Evolutionary conservation across 2,113 vertebrate species (phyloP).

Genomic region (Hemibagrus wyckioides): DNA sequence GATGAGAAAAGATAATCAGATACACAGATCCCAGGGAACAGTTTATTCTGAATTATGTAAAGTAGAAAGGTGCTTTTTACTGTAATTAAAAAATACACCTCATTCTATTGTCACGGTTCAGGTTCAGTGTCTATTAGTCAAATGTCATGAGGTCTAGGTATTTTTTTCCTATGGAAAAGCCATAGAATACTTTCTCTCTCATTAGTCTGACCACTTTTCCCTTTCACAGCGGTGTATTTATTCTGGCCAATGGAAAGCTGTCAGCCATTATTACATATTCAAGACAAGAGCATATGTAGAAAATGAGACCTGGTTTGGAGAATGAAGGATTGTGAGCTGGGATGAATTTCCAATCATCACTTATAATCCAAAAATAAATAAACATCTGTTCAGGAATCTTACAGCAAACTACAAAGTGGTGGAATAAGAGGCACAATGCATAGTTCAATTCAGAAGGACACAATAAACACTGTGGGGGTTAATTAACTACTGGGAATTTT

Average conservation of each 20-base stretch:
- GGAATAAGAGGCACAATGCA: background rate
- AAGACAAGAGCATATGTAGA: background rate
- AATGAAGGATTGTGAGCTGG: background rate
- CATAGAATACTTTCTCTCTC: constrained; percentile 11
- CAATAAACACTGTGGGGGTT: background rate
- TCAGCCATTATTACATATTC: background rate
- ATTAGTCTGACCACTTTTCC: constrained; percentile 1
- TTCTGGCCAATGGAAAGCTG: background rate
- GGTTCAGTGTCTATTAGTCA: background rate
- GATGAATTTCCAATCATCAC: background rate
- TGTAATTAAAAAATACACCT: background rate
- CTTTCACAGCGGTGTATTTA: constrained; percentile 13
- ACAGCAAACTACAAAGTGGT: background rate
- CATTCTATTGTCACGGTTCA: background rate
- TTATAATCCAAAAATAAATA: background rate
- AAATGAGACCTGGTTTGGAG: constrained; percentile 5
- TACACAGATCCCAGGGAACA: background rate
- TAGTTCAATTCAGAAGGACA: background rate
- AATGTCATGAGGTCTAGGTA: background rate
- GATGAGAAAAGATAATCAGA: background rate
- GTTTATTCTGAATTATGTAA: background rate
- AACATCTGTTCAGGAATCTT: background rate
- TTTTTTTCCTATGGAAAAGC: background rate
- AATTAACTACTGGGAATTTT: background rate
- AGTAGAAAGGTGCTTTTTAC: background rate